These are phyloP conservation scores for Sinohyriopsis cumingii DNA, from an alignment of 2,888 invertebrate genomes.

Conservation along the genomic window DNA sequence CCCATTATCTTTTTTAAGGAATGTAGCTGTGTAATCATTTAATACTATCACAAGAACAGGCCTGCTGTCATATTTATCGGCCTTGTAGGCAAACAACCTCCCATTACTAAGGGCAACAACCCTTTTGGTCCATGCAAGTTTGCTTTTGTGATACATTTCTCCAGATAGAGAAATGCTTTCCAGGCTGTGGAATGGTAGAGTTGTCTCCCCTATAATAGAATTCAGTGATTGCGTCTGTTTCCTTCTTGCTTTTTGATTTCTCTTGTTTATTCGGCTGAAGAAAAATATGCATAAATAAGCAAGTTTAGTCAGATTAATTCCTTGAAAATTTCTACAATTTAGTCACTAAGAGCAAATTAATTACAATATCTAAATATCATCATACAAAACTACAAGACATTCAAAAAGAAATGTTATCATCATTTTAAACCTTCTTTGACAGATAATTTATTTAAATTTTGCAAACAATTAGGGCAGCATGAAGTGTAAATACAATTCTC, in stretches of 20 bases:
- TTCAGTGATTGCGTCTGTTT: slow-evolving; percentile 44
- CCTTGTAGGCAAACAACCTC: slow-evolving; percentile 54
- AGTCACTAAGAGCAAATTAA: no score
- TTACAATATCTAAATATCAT: no score
- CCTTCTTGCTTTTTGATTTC: slow-evolving; percentile 28
- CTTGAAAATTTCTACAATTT: no score
- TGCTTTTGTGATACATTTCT: slow-evolving; percentile 59
- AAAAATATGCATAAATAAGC: no score
- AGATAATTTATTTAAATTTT: no score
- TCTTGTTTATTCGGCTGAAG: slow-evolving; percentile 52
- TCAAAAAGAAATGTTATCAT: no score
- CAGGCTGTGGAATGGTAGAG: slow-evolving; percentile 48
- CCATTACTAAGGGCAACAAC: slow-evolving; percentile 59
- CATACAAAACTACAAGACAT: no score
- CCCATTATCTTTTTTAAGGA: slow-evolving; percentile 52
- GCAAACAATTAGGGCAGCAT: no score
- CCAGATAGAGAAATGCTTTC: slow-evolving; percentile 56
- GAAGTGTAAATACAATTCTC: no score
- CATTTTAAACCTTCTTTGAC: no score
- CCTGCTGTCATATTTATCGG: slow-evolving; percentile 55
- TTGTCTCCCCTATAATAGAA: slow-evolving; percentile 49
- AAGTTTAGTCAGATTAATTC: no score
- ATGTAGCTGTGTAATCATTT: slow-evolving; percentile 54
- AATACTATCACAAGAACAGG: slow-evolving; percentile 55
- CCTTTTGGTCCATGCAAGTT: slow-evolving; percentile 61